Percentiles rank a stretch among this genome's conserved stretches.
These are phyloP conservation scores for Drosophila oshimai DNA, from an alignment of 1,140 invertebrate species.

Conservation along the genomic window DNA sequence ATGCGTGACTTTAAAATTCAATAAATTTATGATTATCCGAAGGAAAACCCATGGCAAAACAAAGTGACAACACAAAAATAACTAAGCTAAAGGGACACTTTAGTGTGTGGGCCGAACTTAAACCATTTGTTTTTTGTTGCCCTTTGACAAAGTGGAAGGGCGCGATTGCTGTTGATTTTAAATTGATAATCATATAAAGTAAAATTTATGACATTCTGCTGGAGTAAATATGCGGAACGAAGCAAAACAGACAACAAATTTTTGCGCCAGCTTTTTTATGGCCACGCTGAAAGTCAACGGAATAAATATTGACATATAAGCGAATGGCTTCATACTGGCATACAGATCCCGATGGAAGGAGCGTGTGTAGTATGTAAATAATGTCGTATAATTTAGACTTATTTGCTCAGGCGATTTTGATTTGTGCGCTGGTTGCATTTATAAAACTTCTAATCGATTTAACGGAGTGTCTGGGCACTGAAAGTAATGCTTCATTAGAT, in stretches of 20 bases:
- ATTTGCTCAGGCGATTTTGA: constrained; percentile 62
- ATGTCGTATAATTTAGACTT: constrained; percentile 71
- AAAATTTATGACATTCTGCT: constrained; percentile 59
- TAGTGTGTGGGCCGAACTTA: constrained; percentile 12
- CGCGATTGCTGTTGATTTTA: constrained; percentile 49
- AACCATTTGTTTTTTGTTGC: background rate
- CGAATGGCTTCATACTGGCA: constrained; percentile 50
- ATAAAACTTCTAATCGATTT: constrained; percentile 55
- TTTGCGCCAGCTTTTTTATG: constrained; percentile 57
- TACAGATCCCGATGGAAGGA: background rate
- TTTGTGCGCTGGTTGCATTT: constrained; percentile 55
- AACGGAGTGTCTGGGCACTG: background rate
- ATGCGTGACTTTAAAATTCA: constrained; percentile 67
- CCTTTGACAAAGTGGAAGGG: background rate
- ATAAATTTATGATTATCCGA: constrained; percentile 76
- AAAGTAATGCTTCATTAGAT: background rate
- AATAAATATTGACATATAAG: constrained; percentile 63
- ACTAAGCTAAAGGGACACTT: constrained; percentile 18
- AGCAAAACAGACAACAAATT: constrained; percentile 21
- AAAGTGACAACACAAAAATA: constrained; percentile 31
- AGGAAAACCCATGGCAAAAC: constrained; percentile 22
- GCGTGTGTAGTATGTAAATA: constrained; percentile 33
- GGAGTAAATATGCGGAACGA: constrained; percentile 24
- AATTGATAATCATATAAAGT: constrained; percentile 79
- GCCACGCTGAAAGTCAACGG: constrained; percentile 42